Conservation (phyloP, 2,888 invertebrate species). For the Acleris emargana region DNA sequence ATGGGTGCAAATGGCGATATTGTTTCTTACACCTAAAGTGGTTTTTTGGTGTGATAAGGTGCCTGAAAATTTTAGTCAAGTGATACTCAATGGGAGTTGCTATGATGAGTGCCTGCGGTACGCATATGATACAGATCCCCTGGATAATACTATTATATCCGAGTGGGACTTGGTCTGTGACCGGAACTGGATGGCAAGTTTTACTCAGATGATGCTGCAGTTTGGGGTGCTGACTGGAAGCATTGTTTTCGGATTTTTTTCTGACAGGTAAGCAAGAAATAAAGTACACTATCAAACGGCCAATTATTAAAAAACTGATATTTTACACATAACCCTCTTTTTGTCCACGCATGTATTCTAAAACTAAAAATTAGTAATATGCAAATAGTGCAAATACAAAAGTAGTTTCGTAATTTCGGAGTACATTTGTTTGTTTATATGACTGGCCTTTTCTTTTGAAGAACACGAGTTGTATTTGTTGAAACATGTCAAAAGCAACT, state of each 20-base stretch:
- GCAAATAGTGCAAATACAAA: too few species aligned
- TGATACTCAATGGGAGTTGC: slow-evolving; percentile 72
- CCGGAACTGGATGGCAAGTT: slow-evolving; percentile 85
- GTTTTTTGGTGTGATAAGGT: slow-evolving; percentile 77
- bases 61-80: slow-evolving; percentile 49
- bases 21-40: slow-evolving; percentile 88
- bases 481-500: too few species aligned
- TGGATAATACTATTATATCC: slow-evolving; percentile 87
- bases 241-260: slow-evolving; percentile 87
- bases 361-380: too few species aligned
- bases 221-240: slow-evolving; percentile 89
- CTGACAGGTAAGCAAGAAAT: slow-evolving; percentile 85
- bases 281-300: not conserved
- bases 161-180: slow-evolving; percentile 90
- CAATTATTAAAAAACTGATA: too few species aligned
- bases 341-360: too few species aligned
- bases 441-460: too few species aligned
- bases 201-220: slow-evolving; percentile 90
- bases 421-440: too few species aligned
- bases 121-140: slow-evolving; percentile 85
- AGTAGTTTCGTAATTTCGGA: too few species aligned
- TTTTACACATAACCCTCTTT: too few species aligned
- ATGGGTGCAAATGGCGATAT: slow-evolving; percentile 90
- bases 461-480: too few species aligned
- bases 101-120: slow-evolving; percentile 79